Conservation (phyloP, 2,113 vertebrate species). For the Brachyistius frenatus region DNA sequence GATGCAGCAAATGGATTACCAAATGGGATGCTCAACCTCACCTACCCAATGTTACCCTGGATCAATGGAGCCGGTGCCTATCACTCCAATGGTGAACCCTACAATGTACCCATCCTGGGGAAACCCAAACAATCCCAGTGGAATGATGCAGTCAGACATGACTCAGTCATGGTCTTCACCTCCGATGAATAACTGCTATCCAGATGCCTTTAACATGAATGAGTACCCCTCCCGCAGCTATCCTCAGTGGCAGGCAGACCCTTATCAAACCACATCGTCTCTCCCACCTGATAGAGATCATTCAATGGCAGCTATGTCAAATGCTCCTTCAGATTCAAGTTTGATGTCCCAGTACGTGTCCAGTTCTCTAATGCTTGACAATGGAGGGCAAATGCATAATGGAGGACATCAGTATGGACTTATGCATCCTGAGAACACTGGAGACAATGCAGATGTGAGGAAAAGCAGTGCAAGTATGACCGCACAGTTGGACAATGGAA, state of each 20-base stretch:
- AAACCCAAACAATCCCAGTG: slow-evolving; percentile 64
- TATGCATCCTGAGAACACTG: slow-evolving; percentile 70
- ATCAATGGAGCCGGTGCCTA: slow-evolving; percentile 85
- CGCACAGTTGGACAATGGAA: slow-evolving; percentile 66
- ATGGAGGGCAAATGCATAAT: slow-evolving; percentile 82
- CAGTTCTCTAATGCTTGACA: slow-evolving; percentile 85
- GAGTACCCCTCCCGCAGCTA: slow-evolving; percentile 77
- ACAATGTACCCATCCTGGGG: slow-evolving; percentile 86
- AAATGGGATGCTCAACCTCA: slow-evolving; percentile 67
- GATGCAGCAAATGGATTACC: slow-evolving; percentile 74
- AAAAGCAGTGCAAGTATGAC: slow-evolving; percentile 66
- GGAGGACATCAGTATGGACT: slow-evolving; percentile 82
- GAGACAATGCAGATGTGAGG: slow-evolving; percentile 65
- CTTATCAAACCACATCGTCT: slow-evolving; percentile 67
- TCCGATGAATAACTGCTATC: slow-evolving; percentile 78
- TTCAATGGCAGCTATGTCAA: slow-evolving; percentile 65
- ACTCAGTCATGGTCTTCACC: slow-evolving; percentile 80
- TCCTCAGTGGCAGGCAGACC: slow-evolving; percentile 76
- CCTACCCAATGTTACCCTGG: slow-evolving; percentile 75
- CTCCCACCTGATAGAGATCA: slow-evolving; percentile 73
- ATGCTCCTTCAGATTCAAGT: slow-evolving; percentile 78
- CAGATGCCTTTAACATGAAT: slow-evolving; percentile 77
- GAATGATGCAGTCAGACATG: slow-evolving; percentile 78
- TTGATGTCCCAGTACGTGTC: slow-evolving; percentile 86
- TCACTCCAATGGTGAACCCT: slow-evolving; percentile 85